Evolutionary conservation across 2,888 invertebrate species (phyloP).

Genomic region (Dryococelus australis): DNA sequence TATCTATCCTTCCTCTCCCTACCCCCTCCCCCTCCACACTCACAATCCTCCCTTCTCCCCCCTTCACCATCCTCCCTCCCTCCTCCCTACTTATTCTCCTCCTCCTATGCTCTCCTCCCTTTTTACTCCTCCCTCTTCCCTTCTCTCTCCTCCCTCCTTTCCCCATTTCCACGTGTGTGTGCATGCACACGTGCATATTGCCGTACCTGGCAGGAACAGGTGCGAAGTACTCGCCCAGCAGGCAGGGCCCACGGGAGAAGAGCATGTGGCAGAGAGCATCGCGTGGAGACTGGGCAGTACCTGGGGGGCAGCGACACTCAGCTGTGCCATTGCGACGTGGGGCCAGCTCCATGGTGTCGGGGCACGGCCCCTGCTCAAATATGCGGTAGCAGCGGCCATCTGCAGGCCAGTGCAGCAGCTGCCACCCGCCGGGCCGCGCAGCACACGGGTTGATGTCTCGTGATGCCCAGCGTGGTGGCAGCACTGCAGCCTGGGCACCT

Average conservation of each 20-base stretch:
- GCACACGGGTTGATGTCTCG: conserved; percentile 84
- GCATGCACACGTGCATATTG: no score
- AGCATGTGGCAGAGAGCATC: conserved; percentile 77
- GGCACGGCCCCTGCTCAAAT: conserved; percentile 72
- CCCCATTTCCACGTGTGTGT: no score
- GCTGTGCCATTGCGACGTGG: conserved; percentile 69
- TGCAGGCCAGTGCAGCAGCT: conserved; percentile 82
- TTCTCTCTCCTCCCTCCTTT: no score
- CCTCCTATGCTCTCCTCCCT: no score
- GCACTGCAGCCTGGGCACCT: conserved; percentile 67
- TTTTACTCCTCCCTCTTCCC: no score
- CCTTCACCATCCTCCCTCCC: no score
- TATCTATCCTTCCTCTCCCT: no score
- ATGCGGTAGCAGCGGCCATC: conserved; percentile 88
- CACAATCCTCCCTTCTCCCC: no score
- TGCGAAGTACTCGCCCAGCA: conserved; percentile 76
- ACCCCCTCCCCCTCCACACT: no score
- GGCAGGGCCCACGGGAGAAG: conserved; percentile 78
- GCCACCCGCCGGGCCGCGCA: conserved; percentile 81
- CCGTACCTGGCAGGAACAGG: conserved; percentile 57
- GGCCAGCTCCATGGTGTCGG: conserved; percentile 81
- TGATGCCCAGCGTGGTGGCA: conserved; percentile 88
- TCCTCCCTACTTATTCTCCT: no score
- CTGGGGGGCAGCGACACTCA: conserved; percentile 84
- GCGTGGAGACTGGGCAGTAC: conserved; percentile 73